Evolutionary conservation across 92 coral and sea anemone genomes (phyloP).

Genomic region (Nematostella vectensis): DNA sequence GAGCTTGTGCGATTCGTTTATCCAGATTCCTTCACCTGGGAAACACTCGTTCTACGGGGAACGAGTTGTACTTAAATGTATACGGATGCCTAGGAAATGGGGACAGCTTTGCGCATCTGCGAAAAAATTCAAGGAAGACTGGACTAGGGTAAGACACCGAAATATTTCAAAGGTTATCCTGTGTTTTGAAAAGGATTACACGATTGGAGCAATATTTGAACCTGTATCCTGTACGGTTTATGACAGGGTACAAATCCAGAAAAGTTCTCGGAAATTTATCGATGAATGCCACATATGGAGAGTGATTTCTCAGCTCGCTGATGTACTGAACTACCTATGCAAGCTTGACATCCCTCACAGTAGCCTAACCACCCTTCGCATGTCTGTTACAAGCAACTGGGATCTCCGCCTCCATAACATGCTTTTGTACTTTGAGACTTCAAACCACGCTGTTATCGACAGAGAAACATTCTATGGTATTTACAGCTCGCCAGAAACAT

Average conservation of each 20-base stretch:
- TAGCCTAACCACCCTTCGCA: constrained; percentile 38
- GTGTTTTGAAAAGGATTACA: constrained; percentile 43
- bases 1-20: constrained; percentile 6
- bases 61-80: constrained; percentile 44
- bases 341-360: constrained; percentile 39
- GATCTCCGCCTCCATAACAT: constrained; percentile 54
- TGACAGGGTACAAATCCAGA: constrained; percentile 38
- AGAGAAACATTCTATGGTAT: constrained; percentile 42
- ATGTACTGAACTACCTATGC: constrained; percentile 51
- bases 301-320: constrained; percentile 45
- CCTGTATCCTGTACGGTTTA: constrained; percentile 36
- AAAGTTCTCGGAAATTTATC: constrained; percentile 20
- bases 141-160: constrained; percentile 43
- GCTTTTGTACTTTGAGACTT: constrained; percentile 44
- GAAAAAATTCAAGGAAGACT: constrained; percentile 11
- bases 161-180: constrained; percentile 38
- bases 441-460: constrained; percentile 37
- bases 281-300: constrained; percentile 56
- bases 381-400: constrained; percentile 49
- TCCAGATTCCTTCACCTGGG: constrained; percentile 5
- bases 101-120: constrained; percentile 11
- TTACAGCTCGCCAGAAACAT: constrained; percentile 66
- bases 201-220: constrained; percentile 47
- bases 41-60: constrained; percentile 48
- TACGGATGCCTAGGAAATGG: constrained; percentile 11